Base-by-base conservation (phyloP, 2,888 invertebrate species). In the Encarsia formosa region DNA sequence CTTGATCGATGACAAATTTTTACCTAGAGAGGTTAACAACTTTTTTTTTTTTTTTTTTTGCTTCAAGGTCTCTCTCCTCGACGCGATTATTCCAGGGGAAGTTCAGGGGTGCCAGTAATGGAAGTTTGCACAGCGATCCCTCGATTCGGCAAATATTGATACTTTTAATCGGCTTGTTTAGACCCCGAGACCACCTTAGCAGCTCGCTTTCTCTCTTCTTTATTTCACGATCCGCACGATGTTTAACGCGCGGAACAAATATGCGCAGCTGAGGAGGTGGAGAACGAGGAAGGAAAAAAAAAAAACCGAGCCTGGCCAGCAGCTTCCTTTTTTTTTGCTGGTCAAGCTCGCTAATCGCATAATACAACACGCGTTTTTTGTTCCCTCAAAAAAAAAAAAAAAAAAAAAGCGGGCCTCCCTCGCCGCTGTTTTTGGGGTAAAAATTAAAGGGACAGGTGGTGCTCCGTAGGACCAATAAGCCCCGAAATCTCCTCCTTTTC, bases 121-220 rank as follows among this genome's bases (percentile, higher is more conserved):
- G n/a, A 24, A 57, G 49, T 57, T 61, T 56, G 56, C 56, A 56
- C 54, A 56, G 57, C 52, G 52, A 55, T 55, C 56, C 61, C 57
- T 56, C 52, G 59, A 61, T 63, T 57, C 55, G 53, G 54, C 62
- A 69, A 70, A 70, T 70, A 70, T 69, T 70, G 66, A 66, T 66
- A 67, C 63, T 68, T 66, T 68, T 69, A 69, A 70, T 69, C 68
- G 63, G 60, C 54, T 59, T 60, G 64, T 65, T 67, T 64, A 57
- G 50, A 49, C 37, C 47, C n/a, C 29, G 13, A 29, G 29, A 5
- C 18, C 49, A 50, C 35, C 49, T 57, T 34, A 6, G 15, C 20
- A 13, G 41, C 26, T 39, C n/a, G 29, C 24, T 29, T 29, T 19
- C 19, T 23, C 24, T 23, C 18, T 41, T 46, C 35, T 4, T 39